Evolutionary conservation across 2,888 invertebrate species (phyloP), one percentile per base, ranked within the genome.

Genomic region (Drosophila fungiperda): DNA sequence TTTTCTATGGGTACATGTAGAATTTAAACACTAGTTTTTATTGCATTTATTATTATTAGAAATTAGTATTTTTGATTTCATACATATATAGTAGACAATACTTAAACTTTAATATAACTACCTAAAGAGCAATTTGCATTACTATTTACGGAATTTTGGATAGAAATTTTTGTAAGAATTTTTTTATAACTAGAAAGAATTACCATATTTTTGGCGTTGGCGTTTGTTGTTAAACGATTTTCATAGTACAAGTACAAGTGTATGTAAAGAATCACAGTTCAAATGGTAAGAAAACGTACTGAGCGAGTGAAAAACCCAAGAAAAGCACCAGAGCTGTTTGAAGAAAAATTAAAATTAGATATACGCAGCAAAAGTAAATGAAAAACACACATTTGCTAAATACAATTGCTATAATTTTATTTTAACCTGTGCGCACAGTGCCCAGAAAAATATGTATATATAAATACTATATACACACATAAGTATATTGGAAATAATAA

Each of bases 321-420:
- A 45, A 42, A n/a, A 20, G 20, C 40, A 52, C 33, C 23, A 8
- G 64, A 64, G 64, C 64, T 38, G 33, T 50, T 45, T 54, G 12
- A 17, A 38, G 42, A 35, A 60, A 74, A 60, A 53, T 35, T 76
- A 64, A 69, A 60, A 57, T 57, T 74, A 60, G 59, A 32, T 55
- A 38, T 40, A 23, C 26, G 38, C 35, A 36, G 52, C 35, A 54
- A 35, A 35, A 48, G 35, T 45, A 49, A 58, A 33, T 2, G n/a
- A 35, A 45, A 17, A 3, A 9, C 29, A 55, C 40, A 49, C 29
- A 65, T 50, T 50, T 49, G 42, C 36, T 62, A 38, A 54, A 59
- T 66, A 33, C 53, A 40, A 32, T 26, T 63, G 54, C 23, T 9
- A 49, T 23, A 66, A 54, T 57, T 60, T 42, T 49, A 23, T 23